These are phyloP conservation scores for Antechinus flavipes DNA, from an alignment of 2,113 vertebrate species.

Conservation along the genomic window DNA sequence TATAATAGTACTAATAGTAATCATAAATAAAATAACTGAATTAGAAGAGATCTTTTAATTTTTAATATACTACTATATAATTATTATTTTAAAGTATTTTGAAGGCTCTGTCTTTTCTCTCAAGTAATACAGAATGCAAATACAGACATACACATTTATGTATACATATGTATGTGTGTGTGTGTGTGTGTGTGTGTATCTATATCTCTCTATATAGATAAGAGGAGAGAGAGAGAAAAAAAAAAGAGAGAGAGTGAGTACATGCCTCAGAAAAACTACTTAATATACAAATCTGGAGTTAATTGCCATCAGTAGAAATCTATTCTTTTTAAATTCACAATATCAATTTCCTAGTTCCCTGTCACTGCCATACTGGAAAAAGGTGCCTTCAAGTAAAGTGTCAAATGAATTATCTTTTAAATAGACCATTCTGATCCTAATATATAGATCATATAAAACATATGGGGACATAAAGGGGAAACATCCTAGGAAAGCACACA, in stretches of 20 bases:
- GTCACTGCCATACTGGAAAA: not conserved
- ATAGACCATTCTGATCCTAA: not conserved
- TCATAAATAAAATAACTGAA: not conserved
- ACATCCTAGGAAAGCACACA: not conserved
- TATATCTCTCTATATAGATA: too few relatives aligned
- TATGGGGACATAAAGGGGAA: not conserved
- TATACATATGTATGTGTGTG: too few relatives aligned
- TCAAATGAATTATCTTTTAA: not conserved
- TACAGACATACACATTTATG: not conserved
- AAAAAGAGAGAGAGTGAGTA: too few relatives aligned
- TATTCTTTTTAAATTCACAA: not conserved
- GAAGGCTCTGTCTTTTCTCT: not conserved
- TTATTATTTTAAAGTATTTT: not conserved
- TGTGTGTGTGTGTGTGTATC: too few relatives aligned
- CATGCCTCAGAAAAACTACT: not conserved
- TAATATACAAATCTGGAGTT: not conserved
- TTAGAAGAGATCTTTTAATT: not conserved
- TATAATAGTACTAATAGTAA: not conserved
- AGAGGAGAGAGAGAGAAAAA: not conserved
- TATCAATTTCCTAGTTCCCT: not conserved
- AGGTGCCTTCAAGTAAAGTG: not conserved
- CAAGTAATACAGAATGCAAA: not conserved
- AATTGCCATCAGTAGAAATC: not conserved
- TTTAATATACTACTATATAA: not conserved
- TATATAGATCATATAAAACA: not conserved